phyloP scores from a whole-genome alignment of 2,113 vertebrate genomes.

The Artemisiospiza belli region DNA sequence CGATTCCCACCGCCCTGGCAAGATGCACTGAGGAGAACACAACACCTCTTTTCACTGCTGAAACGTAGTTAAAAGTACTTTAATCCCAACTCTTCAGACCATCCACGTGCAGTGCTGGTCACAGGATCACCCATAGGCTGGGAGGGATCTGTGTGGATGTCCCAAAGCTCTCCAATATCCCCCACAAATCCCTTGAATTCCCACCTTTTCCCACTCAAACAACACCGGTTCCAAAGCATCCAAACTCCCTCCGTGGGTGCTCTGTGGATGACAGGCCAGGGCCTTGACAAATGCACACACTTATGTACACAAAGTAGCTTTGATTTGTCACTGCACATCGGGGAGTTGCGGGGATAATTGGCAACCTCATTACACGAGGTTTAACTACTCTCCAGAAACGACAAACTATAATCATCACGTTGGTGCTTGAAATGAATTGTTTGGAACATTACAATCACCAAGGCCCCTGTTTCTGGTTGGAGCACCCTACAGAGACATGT shows the following conservation, averaged over 20 bases:
- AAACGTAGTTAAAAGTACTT: not conserved
- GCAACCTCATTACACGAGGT: slow-evolving; percentile 66
- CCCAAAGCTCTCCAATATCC: not conserved
- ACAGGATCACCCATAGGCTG: not conserved
- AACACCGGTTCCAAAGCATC: not conserved
- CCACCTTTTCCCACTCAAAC: not conserved
- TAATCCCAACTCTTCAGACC: not conserved
- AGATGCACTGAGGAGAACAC: not conserved
- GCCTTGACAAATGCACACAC: not conserved
- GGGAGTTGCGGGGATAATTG: slow-evolving; percentile 55
- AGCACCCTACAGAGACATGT: slow-evolving; percentile 63
- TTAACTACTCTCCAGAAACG: slow-evolving; percentile 68
- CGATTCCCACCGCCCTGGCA: not conserved
- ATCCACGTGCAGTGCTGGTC: fast-evolving
- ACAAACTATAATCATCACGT: slow-evolving; percentile 63
- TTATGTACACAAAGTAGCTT: slow-evolving; percentile 44
- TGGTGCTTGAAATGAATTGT: slow-evolving; percentile 70
- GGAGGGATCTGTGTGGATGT: not conserved
- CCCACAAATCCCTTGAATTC: not conserved
- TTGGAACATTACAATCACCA: slow-evolving; percentile 58
- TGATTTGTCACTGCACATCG: slow-evolving; percentile 64
- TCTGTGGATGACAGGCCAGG: not conserved
- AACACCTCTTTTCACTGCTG: not conserved
- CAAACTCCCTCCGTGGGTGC: not conserved
- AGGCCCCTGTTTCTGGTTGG: slow-evolving; percentile 57